These are phyloP conservation scores for Microplitis deprimator DNA, from an alignment of 2,888 invertebrate species.

Conservation along the genomic window DNA sequence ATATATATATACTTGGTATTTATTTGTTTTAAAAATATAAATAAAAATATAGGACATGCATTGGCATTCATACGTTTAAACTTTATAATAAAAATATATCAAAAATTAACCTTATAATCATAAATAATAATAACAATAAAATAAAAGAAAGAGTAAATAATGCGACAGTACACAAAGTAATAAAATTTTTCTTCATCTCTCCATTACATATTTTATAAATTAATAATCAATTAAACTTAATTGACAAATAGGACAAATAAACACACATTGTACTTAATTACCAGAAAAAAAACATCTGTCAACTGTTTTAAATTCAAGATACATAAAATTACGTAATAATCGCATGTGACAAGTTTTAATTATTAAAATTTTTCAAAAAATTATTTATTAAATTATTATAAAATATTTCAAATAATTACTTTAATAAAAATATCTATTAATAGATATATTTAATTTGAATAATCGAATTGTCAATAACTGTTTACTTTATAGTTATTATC, in stretches of 20 bases:
- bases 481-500: background rate
- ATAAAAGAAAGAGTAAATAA: background rate
- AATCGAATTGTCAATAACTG: background rate
- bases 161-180: background rate
- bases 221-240: conserved; percentile 9
- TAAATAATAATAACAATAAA: background rate
- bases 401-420: background rate
- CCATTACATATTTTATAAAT: background rate
- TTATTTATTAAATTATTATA: background rate
- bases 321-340: conserved; percentile 20
- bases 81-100: background rate
- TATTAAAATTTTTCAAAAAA: conserved; percentile 1
- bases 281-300: conserved; percentile 18
- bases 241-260: conserved; percentile 1
- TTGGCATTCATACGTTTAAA: conserved; percentile 27
- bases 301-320: conserved; percentile 28
- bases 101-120: background rate
- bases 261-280: background rate
- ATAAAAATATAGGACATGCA: conserved; percentile 55
- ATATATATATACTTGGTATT: conserved; percentile 18
- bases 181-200: background rate
- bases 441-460: background rate
- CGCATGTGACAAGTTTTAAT: conserved; percentile 13
- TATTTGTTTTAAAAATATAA: conserved; percentile 40
- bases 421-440: conserved; percentile 6